Base-by-base conservation (phyloP, 2,888 invertebrate species). In the Folsomia candida region DNA sequence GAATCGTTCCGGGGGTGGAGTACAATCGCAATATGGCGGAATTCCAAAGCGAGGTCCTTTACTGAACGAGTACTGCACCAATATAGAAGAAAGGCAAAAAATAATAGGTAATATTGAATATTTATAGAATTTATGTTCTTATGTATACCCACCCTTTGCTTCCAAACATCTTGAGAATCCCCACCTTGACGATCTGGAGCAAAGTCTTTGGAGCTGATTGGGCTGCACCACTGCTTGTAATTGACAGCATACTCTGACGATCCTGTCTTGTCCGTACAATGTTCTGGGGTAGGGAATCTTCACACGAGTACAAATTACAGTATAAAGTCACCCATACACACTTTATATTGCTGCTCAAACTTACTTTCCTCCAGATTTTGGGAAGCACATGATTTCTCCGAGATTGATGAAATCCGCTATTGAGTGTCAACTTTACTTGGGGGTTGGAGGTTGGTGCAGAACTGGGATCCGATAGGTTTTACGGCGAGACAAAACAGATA, bases 161-260 rank as follows among this genome's bases (percentile, higher is more conserved):
- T 69, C 76, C 76, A 74, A 24, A 72, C 70, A 27, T 67, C 64
- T 1, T 69, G 65, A 11, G 27, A 14, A 24, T 51, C 66, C 2
- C 9, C 24, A 1, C 24, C 2, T 51, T 67, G 27, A 6, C 20
- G 14, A 9, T 65, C 65, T 0, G 75, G 76, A 1, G 71, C 26
- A 60, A 71, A 70, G 37, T 51, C 71, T 14, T 71, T 37, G 11
- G 69, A 61, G 11, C 61, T 3, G 11, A 67, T 65, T 0, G 77
- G 68, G 28, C 67, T 66, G 22, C 75, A 63, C 79, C 78, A 78
- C 71, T 77, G 68, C 63, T 78, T 78, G 70, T 65, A 80, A 62
- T 73, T 78, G 20, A 59, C 69, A 18, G 70, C 77, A 62, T 80
- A 80, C 24, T 80, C 80, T 1, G 78, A 73, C n/a, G 22, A 57